Evolutionary conservation across 2,888 invertebrate species (phyloP), one percentile per base, ranked within the genome.

Genomic region (Patella ulyssiponensis): DNA sequence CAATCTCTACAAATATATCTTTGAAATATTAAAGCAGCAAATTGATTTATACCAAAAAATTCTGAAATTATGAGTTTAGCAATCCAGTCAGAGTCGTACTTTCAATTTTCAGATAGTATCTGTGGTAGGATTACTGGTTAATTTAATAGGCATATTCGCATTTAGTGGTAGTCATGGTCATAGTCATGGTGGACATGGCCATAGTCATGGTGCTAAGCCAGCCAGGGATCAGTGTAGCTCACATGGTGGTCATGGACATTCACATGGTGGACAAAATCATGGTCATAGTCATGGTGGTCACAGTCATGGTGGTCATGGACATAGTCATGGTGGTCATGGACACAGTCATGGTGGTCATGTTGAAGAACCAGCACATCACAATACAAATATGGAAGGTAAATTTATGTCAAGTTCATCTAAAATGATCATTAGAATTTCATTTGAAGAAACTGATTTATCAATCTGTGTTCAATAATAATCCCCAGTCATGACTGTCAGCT

Each of bases 301-400:
- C 11, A 88, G 89, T 71, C 90, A 91, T 82, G 87, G 87, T 20
- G 88, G 89, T 71, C 90, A 91, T 82, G 87, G 87, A 17, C 90
- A 90, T 74, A 78, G 80, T 54, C 89, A 84, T 81, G 83, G 81
- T 20, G 83, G 83, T 78, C 83, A 80, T 74, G 85, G 86, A 74
- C 91, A 91, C 75, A 87, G 88, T 20, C 90, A 91, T 82, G 85
- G 80, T 71, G 86, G 87, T 14, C 87, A 54, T 56, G 17, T 27
- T 58, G 20, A 81, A 23, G 77, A 64, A 64, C 64, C 64, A 23
- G 23, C 11, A 64, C 82, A 84, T 77, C 82, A 89, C 78, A 93
- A 93, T 87, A 92, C 93, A 14, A 93, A 93, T 85, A 93, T 93
- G 92, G 92, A 93, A 91, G 93, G 93, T 93, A 81, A 74, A 85